These are phyloP conservation scores for Canis aureus DNA, from an alignment of 2,113 vertebrate species.

Conservation along the genomic window DNA sequence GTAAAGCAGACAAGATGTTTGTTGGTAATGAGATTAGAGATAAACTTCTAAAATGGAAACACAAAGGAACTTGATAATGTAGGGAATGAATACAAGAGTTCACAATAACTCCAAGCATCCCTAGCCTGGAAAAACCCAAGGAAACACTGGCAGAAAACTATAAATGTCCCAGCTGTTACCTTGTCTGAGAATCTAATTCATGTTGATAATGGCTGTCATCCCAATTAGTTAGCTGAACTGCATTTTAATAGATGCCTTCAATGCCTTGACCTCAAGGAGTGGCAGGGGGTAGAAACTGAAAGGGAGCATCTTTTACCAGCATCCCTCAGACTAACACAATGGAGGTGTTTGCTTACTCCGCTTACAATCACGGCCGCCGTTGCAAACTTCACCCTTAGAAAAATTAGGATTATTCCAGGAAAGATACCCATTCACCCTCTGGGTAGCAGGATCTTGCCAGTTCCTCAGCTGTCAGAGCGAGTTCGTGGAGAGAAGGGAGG, in stretches of 20 bases:
- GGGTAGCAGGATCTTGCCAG: constrained; percentile 84
- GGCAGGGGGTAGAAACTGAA: constrained; percentile 50
- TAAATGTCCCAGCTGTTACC: constrained; percentile 40
- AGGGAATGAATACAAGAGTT: constrained; percentile 47
- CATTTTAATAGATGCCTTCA: constrained; percentile 81
- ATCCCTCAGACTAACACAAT: constrained; percentile 81
- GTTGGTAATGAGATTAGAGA: constrained; percentile 23
- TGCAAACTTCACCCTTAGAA: constrained; percentile 85
- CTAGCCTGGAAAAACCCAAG: not conserved
- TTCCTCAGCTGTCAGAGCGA: constrained; percentile 83
- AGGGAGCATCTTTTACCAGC: constrained; percentile 70
- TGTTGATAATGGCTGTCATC: constrained; percentile 53
- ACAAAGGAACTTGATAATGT: constrained; percentile 35
- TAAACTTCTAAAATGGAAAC: constrained; percentile 55
- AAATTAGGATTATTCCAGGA: constrained; percentile 85
- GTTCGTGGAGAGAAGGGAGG: constrained; percentile 79
- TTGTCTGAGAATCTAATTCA: constrained; percentile 59
- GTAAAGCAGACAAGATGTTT: constrained; percentile 26
- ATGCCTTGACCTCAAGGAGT: constrained; percentile 62
- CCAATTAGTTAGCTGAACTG: constrained; percentile 78
- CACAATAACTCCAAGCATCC: not conserved
- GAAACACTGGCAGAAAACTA: constrained; percentile 45
- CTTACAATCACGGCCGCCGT: constrained; percentile 84
- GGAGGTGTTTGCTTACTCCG: constrained; percentile 84
- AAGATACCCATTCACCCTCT: constrained; percentile 85